A percentile compares a stretch with the other conserved stretches of the same genome.
Conservation (phyloP, 1,140 invertebrate species). For the Oryctes rhinoceros region DNA sequence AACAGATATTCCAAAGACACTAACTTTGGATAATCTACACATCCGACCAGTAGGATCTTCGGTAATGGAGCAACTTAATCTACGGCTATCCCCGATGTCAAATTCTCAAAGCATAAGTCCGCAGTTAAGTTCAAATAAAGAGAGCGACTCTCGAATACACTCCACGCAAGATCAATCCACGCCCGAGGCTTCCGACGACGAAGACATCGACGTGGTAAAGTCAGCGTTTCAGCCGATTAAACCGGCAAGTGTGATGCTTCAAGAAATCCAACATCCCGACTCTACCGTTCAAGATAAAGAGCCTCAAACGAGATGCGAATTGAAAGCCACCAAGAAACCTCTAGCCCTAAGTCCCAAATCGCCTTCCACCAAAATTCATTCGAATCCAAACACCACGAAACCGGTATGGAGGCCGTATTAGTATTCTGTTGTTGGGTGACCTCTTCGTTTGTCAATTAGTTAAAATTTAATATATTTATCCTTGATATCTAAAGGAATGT, state of each 20-base stretch:
- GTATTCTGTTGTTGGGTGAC: slow-evolving; percentile 43
- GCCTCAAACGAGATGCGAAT: slow-evolving; percentile 61
- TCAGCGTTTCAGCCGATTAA: slow-evolving; percentile 74
- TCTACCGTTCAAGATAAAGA: slow-evolving; percentile 67
- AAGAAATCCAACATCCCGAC: slow-evolving; percentile 65
- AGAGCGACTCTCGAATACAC: slow-evolving; percentile 64
- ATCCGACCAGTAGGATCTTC: slow-evolving; percentile 42
- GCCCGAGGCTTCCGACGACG: slow-evolving; percentile 69
- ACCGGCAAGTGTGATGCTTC: slow-evolving; percentile 60
- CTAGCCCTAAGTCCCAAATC: slow-evolving; percentile 59
- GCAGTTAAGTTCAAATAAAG: slow-evolving; percentile 41
- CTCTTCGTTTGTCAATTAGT: not conserved
- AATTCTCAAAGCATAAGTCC: slow-evolving; percentile 52
- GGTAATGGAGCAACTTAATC: slow-evolving; percentile 52
- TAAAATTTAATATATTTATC: not conserved
- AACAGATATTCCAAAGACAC: slow-evolving; percentile 46
- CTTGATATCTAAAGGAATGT: too few species aligned
- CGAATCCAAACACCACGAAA: slow-evolving; percentile 67
- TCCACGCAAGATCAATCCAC: slow-evolving; percentile 68
- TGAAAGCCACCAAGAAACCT: slow-evolving; percentile 70
- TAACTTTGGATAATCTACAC: slow-evolving; percentile 47
- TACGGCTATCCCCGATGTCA: slow-evolving; percentile 53
- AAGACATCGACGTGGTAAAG: slow-evolving; percentile 77
- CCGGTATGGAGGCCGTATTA: slow-evolving; percentile 81
- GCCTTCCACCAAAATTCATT: slow-evolving; percentile 67